Evolutionary conservation across 2,113 vertebrate species (phyloP), one percentile per base, ranked within the genome.

Genomic region (Dromas ardeola): DNA sequence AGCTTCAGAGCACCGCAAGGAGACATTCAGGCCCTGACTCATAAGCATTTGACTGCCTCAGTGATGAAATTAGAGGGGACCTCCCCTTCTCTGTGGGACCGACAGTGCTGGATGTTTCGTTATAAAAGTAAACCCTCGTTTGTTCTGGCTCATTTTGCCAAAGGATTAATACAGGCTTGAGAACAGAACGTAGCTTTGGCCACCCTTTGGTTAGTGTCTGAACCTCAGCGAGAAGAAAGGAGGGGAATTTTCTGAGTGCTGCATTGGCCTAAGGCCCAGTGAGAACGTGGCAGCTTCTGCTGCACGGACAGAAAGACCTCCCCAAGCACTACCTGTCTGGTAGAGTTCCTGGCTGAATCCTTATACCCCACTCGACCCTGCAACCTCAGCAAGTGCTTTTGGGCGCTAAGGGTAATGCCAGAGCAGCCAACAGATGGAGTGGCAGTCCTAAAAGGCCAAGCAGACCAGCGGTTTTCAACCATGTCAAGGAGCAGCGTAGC

Each of bases 401-500:
- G 18, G 53, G 43, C 45, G 5, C 70, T 45, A 22, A 32, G 56
- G 20, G 38, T 47, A 49, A 10, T 6, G 7, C 49, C 81, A 91
- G 71, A 90, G 53, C 53, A 79, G 73, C 56, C 86, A 91, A 86
- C 52, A 90, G 85, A 81, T 65, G 72, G 88, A 85, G 50, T 5
- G 2, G 53, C 71, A 93, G 16, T 36, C 45, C 42, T 32, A 27
- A 76, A 66, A 62, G 34, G 29, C 42, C 38, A 73, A 58, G 40
- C 10, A 58, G 36, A 18, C 7, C 3, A 2, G 13, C 12, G 34
- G 6, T 3, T 78, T 78, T 71, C 81, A 77, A 36, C 22, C 26
- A 6, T 0, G 0, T 5, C n/a, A 88, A 52, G n/a, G 29, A 81
- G 36, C 6, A 36, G 70, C 2, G 2, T 21, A 52, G 53, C 34